Base-by-base conservation (phyloP, 2,888 invertebrate species). In the Scaptomyza reducta region DNA sequence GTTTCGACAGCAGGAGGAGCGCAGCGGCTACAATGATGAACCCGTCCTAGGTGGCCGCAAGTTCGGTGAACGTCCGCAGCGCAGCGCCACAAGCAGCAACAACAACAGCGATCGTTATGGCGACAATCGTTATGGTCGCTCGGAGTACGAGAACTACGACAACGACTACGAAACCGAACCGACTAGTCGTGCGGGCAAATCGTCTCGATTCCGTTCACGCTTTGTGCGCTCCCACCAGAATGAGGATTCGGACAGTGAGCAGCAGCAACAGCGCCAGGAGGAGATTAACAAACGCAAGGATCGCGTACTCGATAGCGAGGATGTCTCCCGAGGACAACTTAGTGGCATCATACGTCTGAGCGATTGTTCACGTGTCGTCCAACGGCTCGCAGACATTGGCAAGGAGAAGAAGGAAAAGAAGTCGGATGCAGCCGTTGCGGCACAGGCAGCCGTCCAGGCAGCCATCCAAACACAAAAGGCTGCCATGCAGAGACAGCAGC, bases 341-440 rank as follows among this genome's bases (percentile, higher is more conserved):
- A 97, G 97, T 91, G 98, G 98, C 57, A 97, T 98, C 87, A 96
- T 96, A 69, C 94, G 97, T 41, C 92, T 98, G 31, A 95, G 95
- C 56, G 98, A 98, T 90, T 97, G 97, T 53, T 96, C 97, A 0
- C 94, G 97, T 62, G 97, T 97, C 7, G 97, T 97, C 94, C 96
- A 97, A 90, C 95, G 97, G 71, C 93, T 98, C 81, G 95, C 97
- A 87, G 97, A 97, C 77, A 95, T 94, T 75, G 96, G 96, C 81
- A 94, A 94, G 90, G 92, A 94, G 69, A 95, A 95, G 89, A 96
- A 96, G 91, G 96, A 96, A 90, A 96, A 96, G 84, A 96, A 96
- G 83, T 95, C 94, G 82, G 93, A 96, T 82, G 93, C 93, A 66
- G 89, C 87, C 73, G 93, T 93, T 0, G 92, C 94, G 67, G 93